A percentile compares a stretch with the other conserved stretches of the same genome.
Evolutionary conservation across 2,797 vertebrate genomes (phyloP).

Genomic region (Myioborus miniatus): DNA sequence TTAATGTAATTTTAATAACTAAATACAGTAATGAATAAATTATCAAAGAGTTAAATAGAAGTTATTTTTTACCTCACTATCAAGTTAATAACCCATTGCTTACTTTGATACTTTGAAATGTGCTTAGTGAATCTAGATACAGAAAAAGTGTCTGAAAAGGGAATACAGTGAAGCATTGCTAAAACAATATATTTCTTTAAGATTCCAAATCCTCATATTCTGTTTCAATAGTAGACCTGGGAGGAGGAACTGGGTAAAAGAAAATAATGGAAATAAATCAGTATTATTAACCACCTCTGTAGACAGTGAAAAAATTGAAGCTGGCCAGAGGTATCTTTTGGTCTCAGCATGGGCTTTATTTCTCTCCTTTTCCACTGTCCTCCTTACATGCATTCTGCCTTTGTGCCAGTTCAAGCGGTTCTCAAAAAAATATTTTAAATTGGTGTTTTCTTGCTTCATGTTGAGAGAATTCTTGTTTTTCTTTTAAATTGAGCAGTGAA

Average conservation of each 20-base stretch:
- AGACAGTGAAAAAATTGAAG: not conserved
- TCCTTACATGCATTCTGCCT: not conserved
- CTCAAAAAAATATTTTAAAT: not conserved
- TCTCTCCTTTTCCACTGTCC: not conserved
- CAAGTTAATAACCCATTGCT: not conserved
- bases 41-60: not conserved
- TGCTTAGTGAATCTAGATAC: not conserved
- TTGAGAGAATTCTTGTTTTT: not conserved
- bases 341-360: not conserved
- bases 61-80: not conserved
- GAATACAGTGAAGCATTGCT: not conserved
- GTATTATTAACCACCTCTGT: not conserved
- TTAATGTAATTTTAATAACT: not conserved
- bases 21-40: not conserved
- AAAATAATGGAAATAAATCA: not conserved
- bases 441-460: not conserved
- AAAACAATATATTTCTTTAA: not conserved
- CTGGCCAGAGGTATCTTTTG: not conserved
- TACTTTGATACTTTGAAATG: not conserved
- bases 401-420: not conserved
- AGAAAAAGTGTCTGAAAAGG: not conserved
- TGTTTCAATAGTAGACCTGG: not conserved
- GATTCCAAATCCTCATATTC: not conserved
- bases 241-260: not conserved
- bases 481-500: not conserved